A percentile compares a stretch with the other conserved stretches of the same genome.
phyloP scores from a whole-genome alignment of 2,113 vertebrate species.

The Cygnus buccinator region DNA sequence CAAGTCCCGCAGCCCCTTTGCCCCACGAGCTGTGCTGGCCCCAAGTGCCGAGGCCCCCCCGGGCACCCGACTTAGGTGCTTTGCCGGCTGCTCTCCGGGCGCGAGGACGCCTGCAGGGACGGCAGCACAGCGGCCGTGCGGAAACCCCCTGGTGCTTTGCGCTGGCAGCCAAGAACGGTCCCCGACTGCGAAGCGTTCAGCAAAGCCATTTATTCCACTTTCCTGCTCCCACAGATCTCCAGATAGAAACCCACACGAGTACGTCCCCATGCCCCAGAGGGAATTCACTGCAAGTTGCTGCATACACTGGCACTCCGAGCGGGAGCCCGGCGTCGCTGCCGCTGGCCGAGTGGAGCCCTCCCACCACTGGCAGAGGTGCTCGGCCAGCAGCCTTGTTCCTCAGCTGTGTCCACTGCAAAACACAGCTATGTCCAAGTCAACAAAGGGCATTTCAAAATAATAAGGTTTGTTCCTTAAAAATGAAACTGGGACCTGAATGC shows the following conservation, averaged over 20 bases:
- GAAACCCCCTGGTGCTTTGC: not conserved
- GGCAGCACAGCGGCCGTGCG: not conserved
- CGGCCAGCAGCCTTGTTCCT: not conserved
- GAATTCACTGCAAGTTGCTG: not conserved
- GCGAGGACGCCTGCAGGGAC: not conserved
- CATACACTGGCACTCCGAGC: rapidly evolving
- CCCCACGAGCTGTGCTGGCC: not conserved
- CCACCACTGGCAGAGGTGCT: not conserved
- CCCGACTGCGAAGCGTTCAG: not conserved
- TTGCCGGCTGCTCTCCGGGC: not conserved
- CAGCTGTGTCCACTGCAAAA: not conserved
- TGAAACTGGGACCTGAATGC: not conserved
- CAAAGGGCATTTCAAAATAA: not conserved
- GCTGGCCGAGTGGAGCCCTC: not conserved
- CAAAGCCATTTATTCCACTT: slow-evolving; percentile 71
- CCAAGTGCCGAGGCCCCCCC: not conserved
- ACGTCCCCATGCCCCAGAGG: not conserved
- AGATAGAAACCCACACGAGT: not conserved
- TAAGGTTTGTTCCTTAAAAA: slow-evolving; percentile 35
- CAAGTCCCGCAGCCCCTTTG: not conserved
- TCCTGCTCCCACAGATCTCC: slow-evolving; percentile 59
- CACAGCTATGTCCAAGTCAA: not conserved
- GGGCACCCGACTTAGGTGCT: no score
- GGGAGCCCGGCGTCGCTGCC: rapidly evolving
- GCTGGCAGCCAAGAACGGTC: not conserved